Base-by-base conservation (phyloP, 2,888 invertebrate genomes). In the Hyposoter didymator region DNA sequence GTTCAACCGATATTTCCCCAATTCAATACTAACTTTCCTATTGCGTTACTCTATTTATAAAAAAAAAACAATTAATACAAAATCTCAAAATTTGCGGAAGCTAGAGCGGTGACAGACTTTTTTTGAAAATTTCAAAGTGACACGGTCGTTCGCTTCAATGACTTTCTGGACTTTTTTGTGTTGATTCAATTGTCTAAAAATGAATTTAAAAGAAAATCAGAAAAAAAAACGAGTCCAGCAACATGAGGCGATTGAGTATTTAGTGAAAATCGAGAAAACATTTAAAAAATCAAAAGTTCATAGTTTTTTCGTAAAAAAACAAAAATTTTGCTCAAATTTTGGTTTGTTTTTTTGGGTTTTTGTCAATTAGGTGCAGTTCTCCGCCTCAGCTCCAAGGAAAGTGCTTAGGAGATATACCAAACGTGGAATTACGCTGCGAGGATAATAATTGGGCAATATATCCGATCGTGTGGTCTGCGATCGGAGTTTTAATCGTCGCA, bases 391-490 rank as follows among this genome's bases (percentile, higher is more conserved):
- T 95, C 0, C 93, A 90, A 89, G 94, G 94, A 91, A 94, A 94
- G 55, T 91, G 94, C 3, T 91, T 96, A 39, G 94, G 94, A 88
- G 94, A 95, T 12, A 89, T 95, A 28, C 91, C 94, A 0, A 89
- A 90, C 0, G 92, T 94, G 66, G 94, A 94, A 88, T 94, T 95
- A 87, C 89, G 90, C 0, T 96, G 96, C 87, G 88, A 91, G 35
- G 88, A 89, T 76, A 82, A 87, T 0, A 74, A 84, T 17, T 85
- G 87, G 55, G 49, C 89, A 5, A 85, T 90, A 47, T 90, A 90
- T 74, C 90, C 91, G 5, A 78, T 89, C 8, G 67, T 94, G 10
- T 93, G 93, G 92, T 82, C 88, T 1, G 90, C 90, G 67, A 80
- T 90, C 43, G 84, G 89, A 43, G 73, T 92, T 62, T 39, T 92